These are phyloP conservation scores for Erithacus rubecula DNA, from an alignment of 2,797 vertebrate genomes.

Conservation along the genomic window DNA sequence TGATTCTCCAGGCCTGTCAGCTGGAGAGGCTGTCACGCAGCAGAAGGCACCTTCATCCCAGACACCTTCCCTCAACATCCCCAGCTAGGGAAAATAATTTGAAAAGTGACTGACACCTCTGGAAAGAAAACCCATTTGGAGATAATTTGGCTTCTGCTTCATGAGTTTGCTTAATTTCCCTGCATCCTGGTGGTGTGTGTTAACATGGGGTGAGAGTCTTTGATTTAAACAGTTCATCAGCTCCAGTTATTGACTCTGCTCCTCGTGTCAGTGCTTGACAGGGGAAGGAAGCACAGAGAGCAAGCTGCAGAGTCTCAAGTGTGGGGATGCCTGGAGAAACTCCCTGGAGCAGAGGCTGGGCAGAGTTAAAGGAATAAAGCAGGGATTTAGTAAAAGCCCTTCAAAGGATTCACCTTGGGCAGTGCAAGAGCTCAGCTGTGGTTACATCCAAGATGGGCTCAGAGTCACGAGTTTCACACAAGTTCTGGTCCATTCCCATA, in stretches of 20 bases:
- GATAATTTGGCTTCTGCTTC: not conserved
- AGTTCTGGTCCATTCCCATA: too few relatives aligned
- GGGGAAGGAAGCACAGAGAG: accelerated
- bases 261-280: not conserved
- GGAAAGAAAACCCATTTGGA: not conserved
- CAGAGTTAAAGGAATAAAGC: not conserved
- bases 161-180: not conserved
- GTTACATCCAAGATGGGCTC: not conserved
- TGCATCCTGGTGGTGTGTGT: not conserved
- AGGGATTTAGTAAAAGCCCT: not conserved
- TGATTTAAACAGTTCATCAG: not conserved
- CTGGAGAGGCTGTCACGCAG: not conserved
- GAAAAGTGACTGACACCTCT: conserved; percentile 5
- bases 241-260: not conserved
- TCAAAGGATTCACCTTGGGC: not conserved
- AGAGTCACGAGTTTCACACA: not conserved
- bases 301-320: not conserved
- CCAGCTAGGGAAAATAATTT: not conserved
- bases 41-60: conserved; percentile 16
- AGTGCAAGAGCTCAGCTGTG: not conserved
- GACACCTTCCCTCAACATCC: not conserved
- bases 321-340: too few relatives aligned
- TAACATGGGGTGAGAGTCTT: not conserved
- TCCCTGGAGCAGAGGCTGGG: too few relatives aligned
- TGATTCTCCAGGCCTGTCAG: conserved; percentile 14